Evolutionary conservation across 2,797 vertebrate genomes (phyloP).

Genomic region (Halcyon leucocephala): DNA sequence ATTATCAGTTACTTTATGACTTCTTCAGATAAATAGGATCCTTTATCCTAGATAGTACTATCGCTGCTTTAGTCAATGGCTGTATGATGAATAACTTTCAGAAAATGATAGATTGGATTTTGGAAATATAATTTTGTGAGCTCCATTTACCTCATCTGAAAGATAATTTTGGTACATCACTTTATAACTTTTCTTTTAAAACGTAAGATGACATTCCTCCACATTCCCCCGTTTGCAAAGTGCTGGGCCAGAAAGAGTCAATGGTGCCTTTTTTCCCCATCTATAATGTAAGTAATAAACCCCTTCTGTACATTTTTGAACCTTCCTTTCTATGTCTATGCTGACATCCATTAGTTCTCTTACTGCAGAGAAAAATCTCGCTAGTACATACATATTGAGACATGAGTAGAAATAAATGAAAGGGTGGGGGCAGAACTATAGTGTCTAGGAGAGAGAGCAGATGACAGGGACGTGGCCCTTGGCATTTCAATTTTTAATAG

Average conservation of each 20-base stretch:
- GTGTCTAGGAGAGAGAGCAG: neutral
- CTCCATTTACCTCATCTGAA: neutral
- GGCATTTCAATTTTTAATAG: neutral
- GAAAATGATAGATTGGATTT: neutral
- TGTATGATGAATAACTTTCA: neutral
- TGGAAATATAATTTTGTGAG: neutral
- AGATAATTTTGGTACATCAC: neutral
- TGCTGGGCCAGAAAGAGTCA: neutral
- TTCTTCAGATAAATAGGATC: neutral
- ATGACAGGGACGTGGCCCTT: neutral
- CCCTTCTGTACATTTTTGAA: neutral
- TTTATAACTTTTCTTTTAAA: neutral
- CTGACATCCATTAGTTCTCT: neutral
- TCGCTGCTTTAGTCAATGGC: neutral
- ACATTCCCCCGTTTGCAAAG: neutral
- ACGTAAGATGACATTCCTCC: neutral
- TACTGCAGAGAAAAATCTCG: neutral
- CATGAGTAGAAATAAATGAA: neutral
- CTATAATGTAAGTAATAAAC: neutral
- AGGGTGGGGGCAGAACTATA: neutral
- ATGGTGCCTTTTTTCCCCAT: neutral
- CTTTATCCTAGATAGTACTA: neutral
- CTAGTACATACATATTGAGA: neutral
- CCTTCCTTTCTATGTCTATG: fast-evolving
- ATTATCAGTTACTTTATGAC: neutral